These are phyloP conservation scores for Deilephila elpenor DNA, from an alignment of 2,888 invertebrate genomes.

Conservation along the genomic window DNA sequence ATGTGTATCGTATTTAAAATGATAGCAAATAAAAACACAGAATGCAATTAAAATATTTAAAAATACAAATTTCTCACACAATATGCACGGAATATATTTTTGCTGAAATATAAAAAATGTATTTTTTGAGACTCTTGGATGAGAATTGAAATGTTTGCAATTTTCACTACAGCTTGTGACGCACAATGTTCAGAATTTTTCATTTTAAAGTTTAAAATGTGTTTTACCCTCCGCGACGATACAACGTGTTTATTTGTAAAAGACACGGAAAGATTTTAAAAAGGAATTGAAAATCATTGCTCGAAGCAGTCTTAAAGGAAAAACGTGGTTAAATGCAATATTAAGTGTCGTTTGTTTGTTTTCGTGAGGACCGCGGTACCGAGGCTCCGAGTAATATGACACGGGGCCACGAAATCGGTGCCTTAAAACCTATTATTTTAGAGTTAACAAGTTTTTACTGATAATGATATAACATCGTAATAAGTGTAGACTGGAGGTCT, in stretches of 20 bases:
- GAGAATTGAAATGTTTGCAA: too few relatives aligned
- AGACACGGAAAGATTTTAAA: neutral
- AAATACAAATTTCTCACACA: too few relatives aligned
- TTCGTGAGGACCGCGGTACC: constrained; percentile 34
- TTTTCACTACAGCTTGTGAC: too few relatives aligned
- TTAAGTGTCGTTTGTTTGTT: constrained; percentile 38
- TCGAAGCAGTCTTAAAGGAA: constrained; percentile 3
- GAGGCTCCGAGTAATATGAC: constrained; percentile 31
- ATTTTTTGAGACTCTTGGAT: too few relatives aligned
- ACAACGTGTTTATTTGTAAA: neutral
- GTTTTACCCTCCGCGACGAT: neutral
- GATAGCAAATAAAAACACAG: too few relatives aligned
- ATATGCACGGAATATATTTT: too few relatives aligned
- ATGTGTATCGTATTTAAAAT: too few relatives aligned
- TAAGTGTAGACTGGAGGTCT: too few relatives aligned
- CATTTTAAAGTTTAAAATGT: neutral
- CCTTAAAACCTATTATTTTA: neutral
- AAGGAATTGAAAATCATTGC: neutral
- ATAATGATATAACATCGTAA: neutral
- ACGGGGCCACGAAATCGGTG: constrained; percentile 32
- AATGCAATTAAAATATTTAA: too few relatives aligned
- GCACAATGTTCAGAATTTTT: neutral
- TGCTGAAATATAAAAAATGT: too few relatives aligned
- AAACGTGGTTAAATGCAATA: constrained; percentile 19
- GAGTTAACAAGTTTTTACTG: neutral